phyloP scores from a whole-genome alignment of 2,888 invertebrate species.

The Calameuta pallipes region DNA sequence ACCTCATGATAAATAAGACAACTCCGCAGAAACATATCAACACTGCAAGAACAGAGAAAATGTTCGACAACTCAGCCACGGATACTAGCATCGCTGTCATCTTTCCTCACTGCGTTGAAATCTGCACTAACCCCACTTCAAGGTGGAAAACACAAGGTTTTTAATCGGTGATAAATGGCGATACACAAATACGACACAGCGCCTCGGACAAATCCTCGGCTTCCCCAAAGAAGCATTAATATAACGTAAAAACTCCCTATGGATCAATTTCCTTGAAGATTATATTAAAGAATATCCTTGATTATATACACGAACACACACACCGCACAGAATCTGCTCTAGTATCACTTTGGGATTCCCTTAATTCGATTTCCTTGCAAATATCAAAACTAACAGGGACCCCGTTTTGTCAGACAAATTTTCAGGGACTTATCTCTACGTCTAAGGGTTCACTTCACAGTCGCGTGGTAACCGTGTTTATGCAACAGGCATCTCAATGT shows the following conservation, averaged over 20 bases:
- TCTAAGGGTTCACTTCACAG: not conserved
- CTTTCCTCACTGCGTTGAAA: constrained; percentile 26
- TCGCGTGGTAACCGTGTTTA: not conserved
- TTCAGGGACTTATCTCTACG: not conserved
- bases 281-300: not conserved
- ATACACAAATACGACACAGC: not conserved
- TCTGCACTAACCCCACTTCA: not conserved
- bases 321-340: not conserved
- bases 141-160: not conserved
- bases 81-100: constrained; percentile 75
- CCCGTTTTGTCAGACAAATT: not conserved
- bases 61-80: constrained; percentile 80
- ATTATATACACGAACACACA: not conserved
- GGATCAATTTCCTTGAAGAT: not conserved
- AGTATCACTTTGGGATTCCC: not conserved
- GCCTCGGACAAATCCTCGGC: not conserved
- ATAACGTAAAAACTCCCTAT: not conserved
- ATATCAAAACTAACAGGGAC: not conserved
- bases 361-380: not conserved
- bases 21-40: constrained; percentile 80
- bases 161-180: not conserved
- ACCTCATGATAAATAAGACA: constrained; percentile 82
- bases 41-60: constrained; percentile 80
- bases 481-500: not conserved
- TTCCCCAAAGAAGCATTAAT: not conserved